These are phyloP conservation scores for Lissocephala sabroskyi DNA, from an alignment of 2,888 invertebrate species.

Conservation along the genomic window DNA sequence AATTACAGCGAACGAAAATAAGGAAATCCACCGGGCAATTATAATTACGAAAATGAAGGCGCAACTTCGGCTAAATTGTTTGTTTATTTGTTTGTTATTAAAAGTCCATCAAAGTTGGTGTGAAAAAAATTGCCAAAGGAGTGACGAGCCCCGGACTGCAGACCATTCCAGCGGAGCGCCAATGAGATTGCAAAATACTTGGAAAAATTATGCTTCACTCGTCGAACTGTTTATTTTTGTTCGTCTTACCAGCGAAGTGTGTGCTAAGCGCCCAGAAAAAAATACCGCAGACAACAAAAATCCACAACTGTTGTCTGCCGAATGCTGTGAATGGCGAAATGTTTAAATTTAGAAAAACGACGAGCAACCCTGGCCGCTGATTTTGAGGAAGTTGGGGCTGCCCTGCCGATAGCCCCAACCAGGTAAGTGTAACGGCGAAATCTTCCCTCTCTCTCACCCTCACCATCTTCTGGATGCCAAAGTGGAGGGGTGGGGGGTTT, in stretches of 20 bases:
- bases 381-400: conserved; percentile 10
- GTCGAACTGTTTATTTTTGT: conserved; percentile 33
- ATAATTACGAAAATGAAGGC: conserved; percentile 33
- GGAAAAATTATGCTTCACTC: conserved; percentile 13
- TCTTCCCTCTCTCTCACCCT: no score
- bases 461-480: no score
- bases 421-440: no score
- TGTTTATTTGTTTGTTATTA: conserved; percentile 21
- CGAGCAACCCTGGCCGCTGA: no score
- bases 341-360: conserved; percentile 41
- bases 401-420: no score
- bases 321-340: conserved; percentile 48
- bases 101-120: conserved; percentile 14
- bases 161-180: no score
- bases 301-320: conserved; percentile 13
- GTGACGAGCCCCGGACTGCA: background rate
- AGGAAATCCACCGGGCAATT: conserved; percentile 16
- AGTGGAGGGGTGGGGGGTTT: conserved; percentile 12
- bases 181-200: conserved; percentile 17
- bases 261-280: conserved; percentile 4
- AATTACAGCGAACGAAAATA: conserved; percentile 8
- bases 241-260: conserved; percentile 2
- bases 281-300: conserved; percentile 20
- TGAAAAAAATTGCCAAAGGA: conserved; percentile 8
- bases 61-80: conserved; percentile 4